phyloP scores from a whole-genome alignment of 2,113 vertebrate genomes.

The Picathartes gymnocephalus region DNA sequence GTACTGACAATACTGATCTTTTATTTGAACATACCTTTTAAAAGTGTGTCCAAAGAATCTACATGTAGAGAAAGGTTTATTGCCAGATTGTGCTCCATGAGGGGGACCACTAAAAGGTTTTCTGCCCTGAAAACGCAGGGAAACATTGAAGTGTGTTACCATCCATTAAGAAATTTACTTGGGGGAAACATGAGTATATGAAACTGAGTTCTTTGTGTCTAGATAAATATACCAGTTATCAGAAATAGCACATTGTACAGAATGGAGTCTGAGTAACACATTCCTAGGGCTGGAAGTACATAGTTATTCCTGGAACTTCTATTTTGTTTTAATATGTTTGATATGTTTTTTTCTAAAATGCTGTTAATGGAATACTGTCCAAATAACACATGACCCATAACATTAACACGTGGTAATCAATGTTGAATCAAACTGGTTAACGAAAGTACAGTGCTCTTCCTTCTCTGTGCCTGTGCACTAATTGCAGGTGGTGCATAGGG shows the following conservation, averaged over 20 bases:
- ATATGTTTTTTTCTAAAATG: background rate
- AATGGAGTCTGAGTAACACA: background rate
- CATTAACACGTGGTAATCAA: constrained; percentile 38
- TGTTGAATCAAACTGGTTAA: constrained; percentile 76
- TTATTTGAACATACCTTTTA: background rate
- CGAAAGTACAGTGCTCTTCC: background rate
- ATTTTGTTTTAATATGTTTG: background rate
- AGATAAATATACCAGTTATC: background rate
- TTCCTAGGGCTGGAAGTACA: background rate
- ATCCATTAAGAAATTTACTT: background rate
- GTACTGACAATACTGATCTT: background rate
- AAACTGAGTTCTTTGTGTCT: background rate
- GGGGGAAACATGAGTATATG: background rate
- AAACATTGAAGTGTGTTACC: background rate
- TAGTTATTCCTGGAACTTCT: background rate
- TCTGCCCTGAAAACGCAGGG: background rate
- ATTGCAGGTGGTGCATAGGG: constrained; percentile 15
- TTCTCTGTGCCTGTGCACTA: constrained; percentile 51
- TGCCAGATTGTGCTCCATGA: background rate
- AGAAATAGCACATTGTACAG: background rate
- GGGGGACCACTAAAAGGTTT: constrained; percentile 5
- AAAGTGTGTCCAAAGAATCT: background rate
- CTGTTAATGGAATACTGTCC: background rate
- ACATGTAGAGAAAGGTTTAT: background rate
- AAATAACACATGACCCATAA: background rate